Conservation (phyloP, 2,797 vertebrate genomes). For the Botia almorhae region DNA sequence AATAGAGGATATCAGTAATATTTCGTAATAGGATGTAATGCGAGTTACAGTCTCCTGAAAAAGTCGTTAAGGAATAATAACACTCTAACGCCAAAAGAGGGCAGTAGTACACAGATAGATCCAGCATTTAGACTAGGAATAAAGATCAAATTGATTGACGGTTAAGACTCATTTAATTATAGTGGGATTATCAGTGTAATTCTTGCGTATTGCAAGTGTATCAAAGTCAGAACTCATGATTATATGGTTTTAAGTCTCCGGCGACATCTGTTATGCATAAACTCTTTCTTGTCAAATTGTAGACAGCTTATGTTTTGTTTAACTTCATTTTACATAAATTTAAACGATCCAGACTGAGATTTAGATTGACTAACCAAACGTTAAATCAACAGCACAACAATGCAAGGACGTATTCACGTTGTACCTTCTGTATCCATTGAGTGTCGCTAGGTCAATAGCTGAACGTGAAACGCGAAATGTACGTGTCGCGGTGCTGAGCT, state of each 20-base stretch:
- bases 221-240: too few species aligned
- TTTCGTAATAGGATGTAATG: background rate
- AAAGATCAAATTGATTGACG: background rate
- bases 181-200: too few species aligned
- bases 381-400: too few species aligned
- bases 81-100: conserved; percentile 12
- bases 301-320: background rate
- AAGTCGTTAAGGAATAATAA: background rate
- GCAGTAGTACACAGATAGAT: conserved; percentile 10
- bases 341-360: background rate
- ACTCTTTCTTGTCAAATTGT: background rate
- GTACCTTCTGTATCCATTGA: background rate
- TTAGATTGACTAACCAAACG: background rate
- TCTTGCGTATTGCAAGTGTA: too few species aligned
- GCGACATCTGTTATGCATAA: background rate
- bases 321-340: background rate
- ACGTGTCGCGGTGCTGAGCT: conserved; percentile 40
- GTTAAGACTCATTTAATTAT: background rate
- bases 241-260: background rate
- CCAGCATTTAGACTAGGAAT: background rate
- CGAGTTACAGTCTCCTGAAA: background rate
- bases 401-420: background rate
- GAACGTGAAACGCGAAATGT: conserved; percentile 34
- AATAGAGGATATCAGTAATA: background rate
- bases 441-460: background rate